Conservation (phyloP, 2,113 vertebrate species). For the Leptocoma aspasia region DNA sequence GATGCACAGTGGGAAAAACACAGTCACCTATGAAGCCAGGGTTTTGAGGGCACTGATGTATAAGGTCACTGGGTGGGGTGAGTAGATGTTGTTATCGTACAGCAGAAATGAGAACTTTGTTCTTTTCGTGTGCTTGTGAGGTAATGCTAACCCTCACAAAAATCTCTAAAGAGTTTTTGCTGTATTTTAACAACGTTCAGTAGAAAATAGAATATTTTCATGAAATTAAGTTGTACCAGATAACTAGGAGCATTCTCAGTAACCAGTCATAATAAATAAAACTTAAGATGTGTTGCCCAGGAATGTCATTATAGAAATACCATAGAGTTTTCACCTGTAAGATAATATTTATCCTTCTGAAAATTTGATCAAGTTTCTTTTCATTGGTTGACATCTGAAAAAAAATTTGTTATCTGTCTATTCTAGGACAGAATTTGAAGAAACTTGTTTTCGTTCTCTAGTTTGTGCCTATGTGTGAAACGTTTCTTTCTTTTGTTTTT, state of each 20-base stretch:
- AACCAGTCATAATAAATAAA: background rate
- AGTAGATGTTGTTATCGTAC: conserved; percentile 22
- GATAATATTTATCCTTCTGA: background rate
- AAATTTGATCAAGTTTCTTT: background rate
- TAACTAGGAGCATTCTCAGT: background rate
- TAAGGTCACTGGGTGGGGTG: conserved; percentile 87
- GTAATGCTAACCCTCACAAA: background rate
- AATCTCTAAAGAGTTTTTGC: background rate
- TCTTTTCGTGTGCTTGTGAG: background rate
- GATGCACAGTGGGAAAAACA: conserved; percentile 88
- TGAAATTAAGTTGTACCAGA: background rate
- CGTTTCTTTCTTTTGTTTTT: background rate
- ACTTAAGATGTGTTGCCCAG: background rate
- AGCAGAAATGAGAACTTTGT: background rate
- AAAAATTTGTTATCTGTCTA: background rate
- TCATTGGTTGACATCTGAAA: background rate
- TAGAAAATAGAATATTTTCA: background rate
- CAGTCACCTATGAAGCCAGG: conserved; percentile 91
- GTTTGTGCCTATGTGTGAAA: background rate
- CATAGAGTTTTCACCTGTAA: background rate
- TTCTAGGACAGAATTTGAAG: background rate
- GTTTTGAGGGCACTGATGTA: conserved; percentile 89
- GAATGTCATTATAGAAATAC: background rate
- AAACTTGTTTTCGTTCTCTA: background rate
- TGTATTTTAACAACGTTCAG: background rate